Percentiles rank a stretch among this genome's conserved stretches.
Conservation (phyloP, 2,797 vertebrate genomes). For the Buphagus erythrorhynchus region DNA sequence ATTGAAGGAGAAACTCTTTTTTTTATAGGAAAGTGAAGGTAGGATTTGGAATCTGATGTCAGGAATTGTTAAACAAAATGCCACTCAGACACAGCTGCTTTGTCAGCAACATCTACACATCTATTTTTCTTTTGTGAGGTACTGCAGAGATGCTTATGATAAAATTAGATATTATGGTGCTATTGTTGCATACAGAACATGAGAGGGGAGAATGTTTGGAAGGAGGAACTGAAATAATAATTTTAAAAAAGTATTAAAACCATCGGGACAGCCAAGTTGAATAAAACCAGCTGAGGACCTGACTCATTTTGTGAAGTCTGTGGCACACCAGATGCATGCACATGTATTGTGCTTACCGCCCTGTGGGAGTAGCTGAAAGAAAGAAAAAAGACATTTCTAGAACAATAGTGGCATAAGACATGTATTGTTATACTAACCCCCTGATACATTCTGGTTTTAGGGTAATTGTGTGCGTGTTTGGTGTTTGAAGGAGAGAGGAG, state of each 20-base stretch:
- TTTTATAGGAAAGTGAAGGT: background rate
- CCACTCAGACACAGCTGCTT: background rate
- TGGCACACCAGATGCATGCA: constrained; percentile 24
- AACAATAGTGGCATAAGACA: constrained; percentile 57
- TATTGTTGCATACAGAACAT: constrained; percentile 30
- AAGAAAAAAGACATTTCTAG: constrained; percentile 45
- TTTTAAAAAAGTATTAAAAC: background rate
- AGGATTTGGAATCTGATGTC: background rate
- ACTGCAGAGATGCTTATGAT: constrained; percentile 2
- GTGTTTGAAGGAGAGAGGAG: constrained; percentile 28
- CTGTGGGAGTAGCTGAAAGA: constrained; percentile 32
- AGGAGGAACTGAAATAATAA: background rate
- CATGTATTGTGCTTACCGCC: constrained; percentile 42
- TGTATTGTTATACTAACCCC: background rate
- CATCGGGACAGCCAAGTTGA: background rate
- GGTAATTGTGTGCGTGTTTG: background rate
- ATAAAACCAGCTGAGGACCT: constrained; percentile 53
- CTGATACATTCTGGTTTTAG: background rate
- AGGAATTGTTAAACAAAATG: background rate
- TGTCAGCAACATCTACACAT: constrained; percentile 4
- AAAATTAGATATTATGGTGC: background rate
- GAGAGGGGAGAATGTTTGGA: background rate
- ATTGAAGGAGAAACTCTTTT: background rate
- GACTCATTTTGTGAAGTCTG: constrained; percentile 39
- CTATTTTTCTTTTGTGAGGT: background rate